Evolutionary conservation across 2,888 invertebrate genomes (phyloP).

Genomic region (Petrophora chlorosata): DNA sequence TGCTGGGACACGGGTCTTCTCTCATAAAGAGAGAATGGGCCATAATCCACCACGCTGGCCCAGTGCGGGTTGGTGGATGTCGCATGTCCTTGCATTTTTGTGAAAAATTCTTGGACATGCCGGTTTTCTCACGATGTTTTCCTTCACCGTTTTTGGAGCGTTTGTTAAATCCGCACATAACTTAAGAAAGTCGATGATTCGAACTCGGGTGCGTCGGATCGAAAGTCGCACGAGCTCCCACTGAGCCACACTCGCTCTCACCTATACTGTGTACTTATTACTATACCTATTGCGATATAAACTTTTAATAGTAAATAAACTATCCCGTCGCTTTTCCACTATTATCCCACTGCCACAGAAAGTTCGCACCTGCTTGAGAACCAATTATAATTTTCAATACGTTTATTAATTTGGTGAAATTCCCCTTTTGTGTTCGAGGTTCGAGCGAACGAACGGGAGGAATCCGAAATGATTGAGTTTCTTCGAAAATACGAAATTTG

Average conservation of each 20-base stretch:
- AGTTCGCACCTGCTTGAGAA: slow-evolving; percentile 25
- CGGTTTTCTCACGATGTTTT: too few relatives aligned
- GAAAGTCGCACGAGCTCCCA: too few relatives aligned
- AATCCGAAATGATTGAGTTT: slow-evolving; percentile 2
- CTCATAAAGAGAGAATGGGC: too few relatives aligned
- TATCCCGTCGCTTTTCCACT: not conserved
- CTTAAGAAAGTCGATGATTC: too few relatives aligned
- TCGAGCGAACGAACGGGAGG: not conserved
- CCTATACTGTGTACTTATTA: not conserved
- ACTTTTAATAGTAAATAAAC: not conserved
- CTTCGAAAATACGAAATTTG: not conserved
- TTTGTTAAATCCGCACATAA: too few relatives aligned
- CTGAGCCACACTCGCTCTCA: not conserved
- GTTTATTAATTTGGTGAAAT: slow-evolving; percentile 25
- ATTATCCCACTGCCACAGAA: slow-evolving; percentile 12
- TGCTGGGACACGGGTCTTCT: too few relatives aligned
- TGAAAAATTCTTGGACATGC: too few relatives aligned
- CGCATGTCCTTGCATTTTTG: too few relatives aligned
- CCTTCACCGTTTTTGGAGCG: too few relatives aligned
- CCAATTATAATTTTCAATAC: slow-evolving; percentile 27
- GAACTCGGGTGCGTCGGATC: too few relatives aligned
- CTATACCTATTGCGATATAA: not conserved
- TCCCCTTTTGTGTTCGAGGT: slow-evolving; percentile 29
- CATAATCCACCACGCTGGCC: too few relatives aligned
- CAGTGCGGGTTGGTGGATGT: too few relatives aligned